Conservation (phyloP, 2,797 vertebrate species). For the Trichosurus vulpecula region DNA sequence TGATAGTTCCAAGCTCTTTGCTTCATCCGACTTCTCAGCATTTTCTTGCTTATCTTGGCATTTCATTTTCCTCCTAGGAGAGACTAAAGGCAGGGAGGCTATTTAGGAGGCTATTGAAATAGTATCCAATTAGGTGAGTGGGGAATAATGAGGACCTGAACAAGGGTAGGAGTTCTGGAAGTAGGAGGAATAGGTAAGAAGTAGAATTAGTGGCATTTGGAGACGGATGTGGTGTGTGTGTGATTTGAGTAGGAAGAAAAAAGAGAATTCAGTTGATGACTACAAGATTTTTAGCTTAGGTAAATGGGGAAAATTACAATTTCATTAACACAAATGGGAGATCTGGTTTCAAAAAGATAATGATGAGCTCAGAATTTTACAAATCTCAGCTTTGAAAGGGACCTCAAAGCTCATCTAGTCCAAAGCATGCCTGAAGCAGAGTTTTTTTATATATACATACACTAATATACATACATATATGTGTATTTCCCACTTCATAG, state of each 20-base stretch:
- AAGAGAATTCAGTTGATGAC: neutral
- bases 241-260: neutral
- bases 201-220: neutral
- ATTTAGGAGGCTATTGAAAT: neutral
- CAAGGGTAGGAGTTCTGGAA: neutral
- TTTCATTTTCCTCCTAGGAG: neutral
- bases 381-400: neutral
- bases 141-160: neutral
- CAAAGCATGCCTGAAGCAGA: neutral
- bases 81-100: neutral
- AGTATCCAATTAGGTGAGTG: neutral
- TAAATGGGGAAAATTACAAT: neutral
- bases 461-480: too few relatives aligned
- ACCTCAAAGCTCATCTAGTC: neutral
- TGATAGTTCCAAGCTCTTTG: neutral
- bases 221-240: neutral
- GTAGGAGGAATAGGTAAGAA: neutral
- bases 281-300: neutral
- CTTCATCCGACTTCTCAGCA: neutral
- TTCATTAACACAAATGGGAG: neutral
- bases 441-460: too few relatives aligned
- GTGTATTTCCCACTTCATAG: too few relatives aligned
- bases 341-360: neutral
- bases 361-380: neutral
- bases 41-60: neutral